phyloP scores from a whole-genome alignment of 2,888 invertebrate species.

The Rhagophthalmus giganteus region DNA sequence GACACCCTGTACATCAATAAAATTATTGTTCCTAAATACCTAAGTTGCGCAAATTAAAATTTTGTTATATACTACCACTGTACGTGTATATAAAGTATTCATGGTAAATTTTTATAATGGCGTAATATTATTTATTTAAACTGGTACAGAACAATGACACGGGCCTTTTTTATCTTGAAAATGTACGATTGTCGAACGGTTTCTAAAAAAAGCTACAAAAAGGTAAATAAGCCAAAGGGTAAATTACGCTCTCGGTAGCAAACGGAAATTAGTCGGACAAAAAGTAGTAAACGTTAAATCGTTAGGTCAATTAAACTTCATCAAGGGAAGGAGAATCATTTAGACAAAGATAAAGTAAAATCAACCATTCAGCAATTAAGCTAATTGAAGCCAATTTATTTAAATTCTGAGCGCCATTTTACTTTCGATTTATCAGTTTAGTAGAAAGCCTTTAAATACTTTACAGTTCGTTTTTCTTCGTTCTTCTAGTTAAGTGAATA shows the following conservation, averaged over 20 bases:
- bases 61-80: not conserved
- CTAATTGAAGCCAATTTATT: constrained; percentile 28
- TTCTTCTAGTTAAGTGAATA: too few species aligned
- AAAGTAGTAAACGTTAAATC: constrained; percentile 29
- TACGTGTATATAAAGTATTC: not conserved
- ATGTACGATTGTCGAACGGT: not conserved
- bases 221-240: constrained; percentile 24
- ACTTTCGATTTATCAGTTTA: constrained; percentile 11
- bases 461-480: not conserved
- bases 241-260: constrained; percentile 23
- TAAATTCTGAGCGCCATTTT: constrained; percentile 21
- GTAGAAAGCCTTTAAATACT: constrained; percentile 7
- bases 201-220: constrained; percentile 11
- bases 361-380: constrained; percentile 29
- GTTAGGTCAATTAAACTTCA: constrained; percentile 29
- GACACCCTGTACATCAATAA: too few species aligned
- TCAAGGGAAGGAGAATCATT: constrained; percentile 22
- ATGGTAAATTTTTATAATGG: not conserved
- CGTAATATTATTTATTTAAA: not conserved
- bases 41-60: not conserved
- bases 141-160: not conserved
- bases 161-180: not conserved
- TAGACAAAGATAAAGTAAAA: constrained; percentile 29
- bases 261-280: constrained; percentile 22
- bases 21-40: too few species aligned